Conservation (phyloP, 2,888 invertebrate genomes). For the Hypomecis atomaria region DNA sequence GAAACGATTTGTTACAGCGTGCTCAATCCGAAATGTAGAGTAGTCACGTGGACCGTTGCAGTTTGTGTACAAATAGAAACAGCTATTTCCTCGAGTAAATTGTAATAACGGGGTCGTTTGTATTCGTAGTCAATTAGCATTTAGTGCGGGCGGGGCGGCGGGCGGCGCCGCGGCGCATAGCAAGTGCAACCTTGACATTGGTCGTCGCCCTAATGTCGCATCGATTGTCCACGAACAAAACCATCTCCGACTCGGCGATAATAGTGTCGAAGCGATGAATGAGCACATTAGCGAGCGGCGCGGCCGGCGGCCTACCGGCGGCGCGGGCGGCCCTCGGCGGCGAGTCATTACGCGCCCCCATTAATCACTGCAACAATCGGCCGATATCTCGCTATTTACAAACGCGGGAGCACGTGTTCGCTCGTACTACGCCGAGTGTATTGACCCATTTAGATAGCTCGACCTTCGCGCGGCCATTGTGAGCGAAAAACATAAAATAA, state of each 20-base stretch:
- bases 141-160: conserved; percentile 52
- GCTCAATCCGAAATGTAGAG: conserved; percentile 1
- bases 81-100: conserved; percentile 37
- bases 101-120: conserved; percentile 61
- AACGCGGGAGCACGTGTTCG: conserved; percentile 84
- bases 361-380: conserved; percentile 85
- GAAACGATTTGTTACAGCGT: not conserved
- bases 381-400: conserved; percentile 85
- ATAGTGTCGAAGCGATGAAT: conserved; percentile 81
- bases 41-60: conserved; percentile 12
- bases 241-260: conserved; percentile 73
- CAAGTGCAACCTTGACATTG: conserved; percentile 84
- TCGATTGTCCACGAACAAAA: conserved; percentile 77
- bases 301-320: conserved; percentile 55
- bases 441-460: conserved; percentile 85
- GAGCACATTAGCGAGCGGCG: conserved; percentile 77
- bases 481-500: conserved; percentile 85
- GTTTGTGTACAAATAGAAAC: conserved; percentile 33
- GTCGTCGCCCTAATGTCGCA: conserved; percentile 76
- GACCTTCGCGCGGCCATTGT: conserved; percentile 85
- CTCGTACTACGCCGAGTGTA: conserved; percentile 84
- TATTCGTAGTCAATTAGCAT: conserved; percentile 66
- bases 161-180: conserved; percentile 61
- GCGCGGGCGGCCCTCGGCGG: conserved; percentile 52
- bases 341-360: conserved; percentile 83